phyloP scores from a whole-genome alignment of 2,888 invertebrate genomes.

The Dolomedes plantarius region DNA sequence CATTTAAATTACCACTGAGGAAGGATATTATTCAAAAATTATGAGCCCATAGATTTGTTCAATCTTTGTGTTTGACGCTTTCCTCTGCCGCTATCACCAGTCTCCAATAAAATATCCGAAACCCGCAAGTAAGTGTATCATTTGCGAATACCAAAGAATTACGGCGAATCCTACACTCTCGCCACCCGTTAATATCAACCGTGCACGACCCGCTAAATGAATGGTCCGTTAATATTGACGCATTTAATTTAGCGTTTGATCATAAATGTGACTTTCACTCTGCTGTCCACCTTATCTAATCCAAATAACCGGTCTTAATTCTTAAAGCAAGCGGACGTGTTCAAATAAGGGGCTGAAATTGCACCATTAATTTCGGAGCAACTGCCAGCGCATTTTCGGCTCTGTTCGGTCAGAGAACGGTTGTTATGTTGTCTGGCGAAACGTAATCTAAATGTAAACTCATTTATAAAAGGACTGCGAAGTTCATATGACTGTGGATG shows the following conservation, averaged over 20 bases:
- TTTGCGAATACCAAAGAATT: no score
- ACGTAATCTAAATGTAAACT: constrained; percentile 9
- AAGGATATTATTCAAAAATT: no score
- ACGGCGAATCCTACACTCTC: neutral
- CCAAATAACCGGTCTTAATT: constrained; percentile 3
- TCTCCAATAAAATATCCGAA: no score
- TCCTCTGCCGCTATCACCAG: no score
- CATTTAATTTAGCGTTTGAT: neutral
- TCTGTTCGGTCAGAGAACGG: neutral
- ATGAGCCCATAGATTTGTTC: no score
- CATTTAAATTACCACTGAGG: no score
- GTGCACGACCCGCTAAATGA: neutral
- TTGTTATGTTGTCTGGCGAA: constrained; percentile 4
- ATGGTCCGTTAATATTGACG: neutral
- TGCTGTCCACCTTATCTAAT: neutral
- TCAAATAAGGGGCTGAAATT: constrained; percentile 8
- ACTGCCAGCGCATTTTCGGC: neutral
- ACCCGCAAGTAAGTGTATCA: no score
- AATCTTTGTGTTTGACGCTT: no score
- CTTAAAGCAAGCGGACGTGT: constrained; percentile 4
- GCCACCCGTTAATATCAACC: neutral
- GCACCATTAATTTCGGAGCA: neutral
- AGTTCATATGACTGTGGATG: neutral
- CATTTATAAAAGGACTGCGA: neutral
- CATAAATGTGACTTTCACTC: neutral